Evolutionary conservation across 2,797 vertebrate genomes (phyloP), one percentile per base, ranked within the genome.

Genomic region (Mastacembelus armatus): DNA sequence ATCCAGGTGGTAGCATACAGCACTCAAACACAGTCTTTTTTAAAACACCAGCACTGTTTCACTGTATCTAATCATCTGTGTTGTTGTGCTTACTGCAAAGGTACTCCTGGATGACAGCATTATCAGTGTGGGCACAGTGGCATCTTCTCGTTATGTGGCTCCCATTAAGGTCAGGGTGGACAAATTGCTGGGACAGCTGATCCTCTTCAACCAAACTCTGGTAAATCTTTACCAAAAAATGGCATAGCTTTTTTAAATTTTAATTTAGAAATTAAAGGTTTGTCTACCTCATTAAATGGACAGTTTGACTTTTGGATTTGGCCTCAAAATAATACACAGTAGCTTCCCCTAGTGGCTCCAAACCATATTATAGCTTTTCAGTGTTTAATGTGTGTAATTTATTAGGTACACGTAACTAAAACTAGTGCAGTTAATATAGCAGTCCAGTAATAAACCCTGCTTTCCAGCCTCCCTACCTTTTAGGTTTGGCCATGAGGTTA

Each of bases 171-270:
- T 47, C 32, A 91, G 84, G 62, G 94, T 96, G 59, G 94, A 95
- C 7, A 93, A 94, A 10, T 90, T 94, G 92, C 93, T 95, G 73
- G 92, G 61, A 35, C 92, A 95, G 42, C 90, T 96, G 33, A 72
- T 70, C 16, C 89, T 95, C 49, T 96, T 96, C 87, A 95, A 88
- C 88, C 93, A 96, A 85, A 96, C 95, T 44, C 81, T 96, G 94
- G 95, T 96, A 81, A 89, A 61, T 7, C 6, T 27, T 45, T 38
- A 18, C 5, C 66, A n/a, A 44, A 43, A 4, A 66, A 66, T 16
- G 29, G 1, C 19, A 60, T 7, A 19, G 10, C n/a, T n/a, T n/a
- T n/a, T n/a, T n/a, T n/a, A n/a, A n/a, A n/a, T n/a, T n/a, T n/a
- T n/a, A n/a, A n/a, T n/a, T n/a, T n/a, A n/a, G n/a, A n/a, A n/a